Percentiles rank a stretch among this genome's conserved stretches.
These are phyloP conservation scores for Platerodrilus igneus DNA, from an alignment of 2,888 invertebrate species.

Conservation along the genomic window DNA sequence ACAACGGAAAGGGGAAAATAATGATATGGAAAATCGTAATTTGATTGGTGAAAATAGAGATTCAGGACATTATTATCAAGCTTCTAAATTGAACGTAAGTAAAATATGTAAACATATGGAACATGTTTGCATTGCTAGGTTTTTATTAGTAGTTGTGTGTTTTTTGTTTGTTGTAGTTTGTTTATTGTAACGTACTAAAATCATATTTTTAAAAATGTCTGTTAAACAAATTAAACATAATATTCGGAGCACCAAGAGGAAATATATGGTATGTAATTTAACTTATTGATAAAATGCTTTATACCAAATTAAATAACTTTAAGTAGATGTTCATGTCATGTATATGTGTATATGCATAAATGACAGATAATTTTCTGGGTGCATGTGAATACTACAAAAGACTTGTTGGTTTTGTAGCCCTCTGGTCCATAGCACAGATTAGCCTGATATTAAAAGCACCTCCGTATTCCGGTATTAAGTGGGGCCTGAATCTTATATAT, in stretches of 20 bases:
- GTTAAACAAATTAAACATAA: conserved; percentile 10
- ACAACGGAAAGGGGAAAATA: conserved; percentile 43
- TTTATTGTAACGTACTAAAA: conserved; percentile 7
- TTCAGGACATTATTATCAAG: conserved; percentile 17
- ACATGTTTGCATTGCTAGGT: neutral
- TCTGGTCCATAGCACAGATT: no score
- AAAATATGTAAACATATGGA: no score
- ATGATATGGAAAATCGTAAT: conserved; percentile 23
- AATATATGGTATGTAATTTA: conserved; percentile 16
- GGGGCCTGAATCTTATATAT: no score
- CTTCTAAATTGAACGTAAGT: conserved; percentile 22
- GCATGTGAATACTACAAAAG: no score
- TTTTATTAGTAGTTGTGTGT: conserved; percentile 9
- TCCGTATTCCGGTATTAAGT: no score
- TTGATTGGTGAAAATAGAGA: conserved; percentile 15
- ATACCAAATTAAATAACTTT: no score
- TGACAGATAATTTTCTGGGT: no score
- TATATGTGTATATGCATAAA: no score
- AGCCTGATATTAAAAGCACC: no score
- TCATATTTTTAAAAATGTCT: conserved; percentile 13
- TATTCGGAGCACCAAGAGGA: conserved; percentile 13
- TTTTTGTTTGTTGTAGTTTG: conserved; percentile 16
- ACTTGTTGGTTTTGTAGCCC: no score
- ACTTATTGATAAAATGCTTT: no score
- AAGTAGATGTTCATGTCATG: no score